A percentile compares a stretch with the other conserved stretches of the same genome.
These are phyloP conservation scores for Torymus tubicola DNA, from an alignment of 2,888 invertebrate species.

Conservation along the genomic window DNA sequence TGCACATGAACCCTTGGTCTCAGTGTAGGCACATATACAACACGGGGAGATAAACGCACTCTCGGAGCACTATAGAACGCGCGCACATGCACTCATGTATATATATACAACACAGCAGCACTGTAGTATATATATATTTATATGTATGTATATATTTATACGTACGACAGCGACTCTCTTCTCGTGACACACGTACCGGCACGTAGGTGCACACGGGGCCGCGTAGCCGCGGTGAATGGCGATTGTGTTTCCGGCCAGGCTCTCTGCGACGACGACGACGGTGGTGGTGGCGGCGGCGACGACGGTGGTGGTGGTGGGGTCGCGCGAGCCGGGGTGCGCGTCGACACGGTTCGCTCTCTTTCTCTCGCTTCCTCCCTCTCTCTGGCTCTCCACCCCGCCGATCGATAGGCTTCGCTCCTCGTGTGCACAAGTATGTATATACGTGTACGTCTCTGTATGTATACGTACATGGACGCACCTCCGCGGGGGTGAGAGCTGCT, in stretches of 20 bases:
- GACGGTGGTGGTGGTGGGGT: constrained; percentile 19
- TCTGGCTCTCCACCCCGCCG: background rate
- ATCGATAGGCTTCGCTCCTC: constrained; percentile 30
- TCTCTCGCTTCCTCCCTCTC: too few relatives aligned
- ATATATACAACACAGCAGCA: too few relatives aligned
- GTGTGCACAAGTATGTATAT: background rate
- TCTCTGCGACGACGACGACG: background rate
- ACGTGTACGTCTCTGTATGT: background rate
- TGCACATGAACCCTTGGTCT: too few relatives aligned
- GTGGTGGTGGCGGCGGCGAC: background rate
- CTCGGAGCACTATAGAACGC: too few relatives aligned
- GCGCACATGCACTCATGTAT: too few relatives aligned
- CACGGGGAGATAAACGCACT: too few relatives aligned
- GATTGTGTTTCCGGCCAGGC: constrained; percentile 33
- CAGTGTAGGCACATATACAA: too few relatives aligned
- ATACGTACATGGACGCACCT: constrained; percentile 8
- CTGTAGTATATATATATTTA: too few relatives aligned
- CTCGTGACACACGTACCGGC: too few relatives aligned
- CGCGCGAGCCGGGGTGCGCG: constrained; percentile 13
- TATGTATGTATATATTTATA: too few relatives aligned
- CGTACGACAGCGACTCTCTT: too few relatives aligned
- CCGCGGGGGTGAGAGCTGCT: background rate
- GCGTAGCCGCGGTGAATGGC: constrained; percentile 39
- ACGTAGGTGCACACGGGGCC: background rate
- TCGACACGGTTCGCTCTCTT: background rate